Evolutionary conservation across 64 coral and sea anemone species (phyloP).

Genomic region (Platygyra sinensis): DNA sequence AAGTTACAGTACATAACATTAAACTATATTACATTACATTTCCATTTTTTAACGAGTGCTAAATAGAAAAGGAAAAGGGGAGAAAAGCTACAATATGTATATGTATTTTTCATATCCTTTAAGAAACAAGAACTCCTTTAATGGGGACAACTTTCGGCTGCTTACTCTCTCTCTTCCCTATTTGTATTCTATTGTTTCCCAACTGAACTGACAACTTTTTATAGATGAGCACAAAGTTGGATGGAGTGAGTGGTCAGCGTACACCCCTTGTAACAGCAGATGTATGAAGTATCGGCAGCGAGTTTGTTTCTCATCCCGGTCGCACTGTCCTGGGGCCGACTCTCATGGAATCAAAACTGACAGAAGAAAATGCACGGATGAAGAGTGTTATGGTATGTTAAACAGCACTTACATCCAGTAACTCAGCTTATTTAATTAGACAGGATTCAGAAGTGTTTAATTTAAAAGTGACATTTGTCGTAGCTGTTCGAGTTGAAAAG

Average conservation of each 20-base stretch:
- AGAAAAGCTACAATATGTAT: no score
- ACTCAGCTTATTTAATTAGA: background rate
- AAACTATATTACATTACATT: no score
- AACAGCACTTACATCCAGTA: background rate
- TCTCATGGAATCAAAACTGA: conserved; percentile 76
- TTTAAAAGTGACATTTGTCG: no score
- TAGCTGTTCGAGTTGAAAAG: no score
- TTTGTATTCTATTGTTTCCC: background rate
- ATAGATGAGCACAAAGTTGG: conserved; percentile 42
- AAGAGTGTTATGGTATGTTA: conserved; percentile 73
- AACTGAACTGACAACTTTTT: background rate
- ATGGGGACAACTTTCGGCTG: no score
- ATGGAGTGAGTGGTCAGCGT: conserved; percentile 85
- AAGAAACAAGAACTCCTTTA: no score
- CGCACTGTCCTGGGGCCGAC: conserved; percentile 72
- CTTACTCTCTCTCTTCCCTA: background rate
- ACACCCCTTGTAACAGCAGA: conserved; percentile 83
- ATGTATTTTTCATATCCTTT: no score
- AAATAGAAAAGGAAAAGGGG: no score
- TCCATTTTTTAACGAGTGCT: no score
- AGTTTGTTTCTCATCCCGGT: conserved; percentile 64
- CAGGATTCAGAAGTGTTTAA: no score
- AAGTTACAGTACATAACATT: no score
- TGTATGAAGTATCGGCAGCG: conserved; percentile 86
- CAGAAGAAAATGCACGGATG: conserved; percentile 56